Evolutionary conservation across 1,140 invertebrate species (phyloP), one percentile per base, ranked within the genome.

Genomic region (Drosophila kurseongensis): DNA sequence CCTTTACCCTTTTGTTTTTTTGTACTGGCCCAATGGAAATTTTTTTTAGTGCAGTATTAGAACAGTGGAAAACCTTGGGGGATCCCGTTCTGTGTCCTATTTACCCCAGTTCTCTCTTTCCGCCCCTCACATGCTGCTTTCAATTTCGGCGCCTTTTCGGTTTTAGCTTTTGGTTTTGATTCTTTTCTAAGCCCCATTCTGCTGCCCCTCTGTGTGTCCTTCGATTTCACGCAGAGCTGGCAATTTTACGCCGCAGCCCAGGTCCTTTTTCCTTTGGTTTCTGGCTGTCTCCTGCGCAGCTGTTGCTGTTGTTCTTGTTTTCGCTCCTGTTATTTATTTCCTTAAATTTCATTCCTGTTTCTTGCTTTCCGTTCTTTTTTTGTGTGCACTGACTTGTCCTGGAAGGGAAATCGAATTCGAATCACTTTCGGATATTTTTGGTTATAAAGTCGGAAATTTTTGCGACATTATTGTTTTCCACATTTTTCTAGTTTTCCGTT

Each of bases 341-440:
- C 50, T 73, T 76, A 59, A 71, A 63, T 63, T 75, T 57, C 48
- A 32, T 51, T 60, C n/a, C 36, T 48, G 16, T 52, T 63, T 85
- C 48, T 66, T 78, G 82, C 71, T 85, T 77, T 62, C 77, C 41
- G 32, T 29, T 72, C 40, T 41, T 41, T 38, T 18, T 48, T 61
- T 38, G 50, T 50, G 48, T 42, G 41, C 35, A 36, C 32, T 36
- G 47, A 52, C 38, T 66, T 65, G 63, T 50, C 29, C 60, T 56
- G 42, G 52, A 85, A 80, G 68, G 90, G 80, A 90, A 91, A 91
- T 91, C 90, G 90, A 90, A 82, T 86, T 83, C 74, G 83, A 90
- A 91, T 91, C 90, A 91, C 90, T 91, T 91, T 90, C 90, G 91
- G 90, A 91, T 91, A 91, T 90, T 89, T 76, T 91, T 78, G 89